Base-by-base conservation (phyloP, 2,888 invertebrate genomes). In the Coremacera marginata region DNA sequence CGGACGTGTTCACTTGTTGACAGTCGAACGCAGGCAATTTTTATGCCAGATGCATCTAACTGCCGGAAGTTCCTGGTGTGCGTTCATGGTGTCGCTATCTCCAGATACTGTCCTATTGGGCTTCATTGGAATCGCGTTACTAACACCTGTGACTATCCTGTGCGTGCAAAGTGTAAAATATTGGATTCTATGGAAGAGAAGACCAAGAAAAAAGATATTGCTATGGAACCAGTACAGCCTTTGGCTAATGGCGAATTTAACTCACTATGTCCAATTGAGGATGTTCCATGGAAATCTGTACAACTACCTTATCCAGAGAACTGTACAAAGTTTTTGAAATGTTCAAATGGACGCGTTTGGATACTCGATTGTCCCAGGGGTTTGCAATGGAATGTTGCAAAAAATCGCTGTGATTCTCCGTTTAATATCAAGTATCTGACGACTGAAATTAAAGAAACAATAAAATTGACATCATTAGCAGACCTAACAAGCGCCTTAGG, bases 301-400 rank as follows among this genome's bases (percentile, higher is more conserved):
- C 16, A 51, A 4, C 51, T 86, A 14, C 81, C 82, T 0, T 80
- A 85, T 83, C 85, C 86, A 0, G 74, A 81, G n/a, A 78, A 86
- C 70, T 86, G 85, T 31, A 80, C 81, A 14, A 80, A 80, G 75
- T 87, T 82, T 62, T 84, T 86, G 49, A 81, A 83, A n/a, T 87
- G 87, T 51, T 78, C 77, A 62, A 78, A 80, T 9, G n/a, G 60
- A 0, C 0, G 3, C 0, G 83, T 83, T 0, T 82, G 67, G 65
- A 76, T 82, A 8, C 80, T 80, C n/a, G 73, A 76, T 16, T 87
- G 87, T 77, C 81, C 85, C 2, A 19, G 37, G 0, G 27, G 79
- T 78, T 81, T 84, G 1, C 79, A 75, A 65, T 86, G 86, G 84
- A 75, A 85, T 63, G 83, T 82, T 0, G 34, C 63, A 2, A 3